Percentiles rank a stretch among this genome's conserved stretches.
phyloP scores from a whole-genome alignment of 2,888 invertebrate species.

The Napeogenes sylphis region DNA sequence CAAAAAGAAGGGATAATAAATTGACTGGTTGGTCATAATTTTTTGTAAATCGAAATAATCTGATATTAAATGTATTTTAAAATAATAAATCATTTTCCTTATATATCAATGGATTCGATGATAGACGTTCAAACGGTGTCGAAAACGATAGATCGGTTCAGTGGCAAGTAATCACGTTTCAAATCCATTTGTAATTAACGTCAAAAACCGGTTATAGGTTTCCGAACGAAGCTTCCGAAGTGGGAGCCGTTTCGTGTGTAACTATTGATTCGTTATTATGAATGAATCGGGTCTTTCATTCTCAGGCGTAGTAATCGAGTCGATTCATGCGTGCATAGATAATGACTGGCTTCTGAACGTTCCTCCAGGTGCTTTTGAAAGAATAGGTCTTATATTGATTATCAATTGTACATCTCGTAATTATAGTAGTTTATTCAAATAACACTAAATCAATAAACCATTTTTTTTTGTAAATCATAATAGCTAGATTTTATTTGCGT shows the following conservation, averaged over 20 bases:
- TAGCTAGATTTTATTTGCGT: too few species aligned
- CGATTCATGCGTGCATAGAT: slow-evolving; percentile 52
- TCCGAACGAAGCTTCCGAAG: slow-evolving; percentile 59
- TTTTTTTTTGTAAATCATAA: too few species aligned
- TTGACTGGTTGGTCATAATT: slow-evolving; percentile 6
- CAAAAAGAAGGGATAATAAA: slow-evolving; percentile 20
- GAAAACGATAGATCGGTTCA: slow-evolving; percentile 56
- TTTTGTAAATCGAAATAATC: slow-evolving; percentile 17
- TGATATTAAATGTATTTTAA: slow-evolving; percentile 29
- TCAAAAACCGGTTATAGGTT: slow-evolving; percentile 59
- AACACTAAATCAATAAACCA: too few species aligned
- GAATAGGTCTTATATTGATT: background rate
- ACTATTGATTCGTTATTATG: slow-evolving; percentile 67
- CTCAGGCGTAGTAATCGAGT: slow-evolving; percentile 49
- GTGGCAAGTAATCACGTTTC: slow-evolving; percentile 70
- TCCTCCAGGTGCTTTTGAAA: slow-evolving; percentile 2
- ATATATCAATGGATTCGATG: slow-evolving; percentile 65
- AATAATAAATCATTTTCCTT: slow-evolving; percentile 58
- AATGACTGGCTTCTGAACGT: slow-evolving; percentile 37
- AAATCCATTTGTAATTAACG: slow-evolving; percentile 71
- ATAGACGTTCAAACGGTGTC: slow-evolving; percentile 51
- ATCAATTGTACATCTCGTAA: too few species aligned
- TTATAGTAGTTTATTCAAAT: background rate
- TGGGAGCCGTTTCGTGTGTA: slow-evolving; percentile 49
- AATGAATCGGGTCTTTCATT: slow-evolving; percentile 70